Conservation (phyloP, 30 jellyfish, hydroid and myxozoan genomes). For the Mastigias papua region DNA sequence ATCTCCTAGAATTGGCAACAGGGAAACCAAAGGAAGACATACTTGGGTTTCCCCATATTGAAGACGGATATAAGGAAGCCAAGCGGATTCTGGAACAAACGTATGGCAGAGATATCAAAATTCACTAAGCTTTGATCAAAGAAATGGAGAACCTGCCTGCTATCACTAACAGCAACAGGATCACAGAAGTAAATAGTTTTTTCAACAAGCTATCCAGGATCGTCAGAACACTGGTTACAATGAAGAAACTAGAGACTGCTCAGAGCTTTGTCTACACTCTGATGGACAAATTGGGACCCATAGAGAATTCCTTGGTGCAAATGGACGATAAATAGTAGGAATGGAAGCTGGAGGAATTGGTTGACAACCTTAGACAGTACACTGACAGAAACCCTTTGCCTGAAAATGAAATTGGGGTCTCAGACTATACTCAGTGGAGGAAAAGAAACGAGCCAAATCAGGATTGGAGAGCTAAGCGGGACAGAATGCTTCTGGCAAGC, state of each 20-base stretch:
- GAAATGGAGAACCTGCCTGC: no score
- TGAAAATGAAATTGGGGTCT: not conserved
- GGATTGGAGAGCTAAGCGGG: constrained; percentile 5
- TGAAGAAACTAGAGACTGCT: no score
- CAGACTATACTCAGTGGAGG: not conserved
- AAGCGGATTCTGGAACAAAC: constrained; percentile 44
- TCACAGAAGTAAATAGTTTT: constrained; percentile 42
- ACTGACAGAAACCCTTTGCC: constrained; percentile 62
- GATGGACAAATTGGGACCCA: constrained; percentile 69
- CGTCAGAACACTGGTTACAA: constrained; percentile 53
- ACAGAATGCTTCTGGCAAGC: constrained; percentile 23
- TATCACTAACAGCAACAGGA: constrained; percentile 15
- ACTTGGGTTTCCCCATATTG: constrained; percentile 57
- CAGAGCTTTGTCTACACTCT: constrained; percentile 44
- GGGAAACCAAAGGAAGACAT: constrained; percentile 71
- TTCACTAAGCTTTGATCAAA: constrained; percentile 70
- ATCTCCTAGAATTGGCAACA: constrained; percentile 59
- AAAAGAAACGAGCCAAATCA: no score
- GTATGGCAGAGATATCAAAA: constrained; percentile 48
- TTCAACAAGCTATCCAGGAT: constrained; percentile 62
- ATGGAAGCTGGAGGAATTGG: constrained; percentile 49
- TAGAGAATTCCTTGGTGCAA: constrained; percentile 22
- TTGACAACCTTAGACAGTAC: constrained; percentile 43
- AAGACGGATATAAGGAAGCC: constrained; percentile 41
- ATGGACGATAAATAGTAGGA: constrained; percentile 42